Evolutionary conservation across 2,888 invertebrate species (phyloP).

Genomic region (Gymnosoma rotundatum): DNA sequence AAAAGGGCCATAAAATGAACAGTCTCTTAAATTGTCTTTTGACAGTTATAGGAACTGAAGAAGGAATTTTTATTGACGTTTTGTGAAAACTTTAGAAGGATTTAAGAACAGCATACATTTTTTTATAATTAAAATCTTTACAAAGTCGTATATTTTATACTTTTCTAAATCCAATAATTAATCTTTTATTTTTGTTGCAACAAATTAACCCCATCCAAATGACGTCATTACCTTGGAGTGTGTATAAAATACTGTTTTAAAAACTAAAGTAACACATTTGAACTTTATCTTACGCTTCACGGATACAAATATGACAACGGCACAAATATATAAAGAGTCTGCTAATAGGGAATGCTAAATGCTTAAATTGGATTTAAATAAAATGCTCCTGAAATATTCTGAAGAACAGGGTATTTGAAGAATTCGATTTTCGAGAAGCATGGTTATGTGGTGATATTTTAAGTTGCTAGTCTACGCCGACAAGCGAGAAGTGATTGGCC

Average conservation of each 20-base stretch:
- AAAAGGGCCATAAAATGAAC: conserved; percentile 45
- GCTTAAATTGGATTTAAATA: no score
- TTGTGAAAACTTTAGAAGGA: neutral
- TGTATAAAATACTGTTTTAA: conserved; percentile 28
- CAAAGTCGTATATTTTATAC: no score
- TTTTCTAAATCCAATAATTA: conserved; percentile 6
- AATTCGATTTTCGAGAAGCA: no score
- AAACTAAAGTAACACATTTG: conserved; percentile 15
- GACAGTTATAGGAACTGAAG: conserved; percentile 19
- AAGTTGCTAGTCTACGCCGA: no score
- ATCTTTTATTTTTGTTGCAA: conserved; percentile 19
- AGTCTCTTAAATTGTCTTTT: conserved; percentile 8
- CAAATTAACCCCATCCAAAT: conserved; percentile 14
- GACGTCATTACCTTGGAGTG: conserved; percentile 40
- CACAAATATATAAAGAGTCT: neutral
- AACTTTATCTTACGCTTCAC: conserved; percentile 22
- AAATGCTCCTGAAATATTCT: no score
- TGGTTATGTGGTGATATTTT: no score
- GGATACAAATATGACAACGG: conserved; percentile 14
- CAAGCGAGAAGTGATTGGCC: no score
- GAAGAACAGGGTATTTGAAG: no score
- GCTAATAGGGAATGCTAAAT: no score
- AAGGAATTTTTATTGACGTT: neutral
- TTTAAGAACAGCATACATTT: no score
- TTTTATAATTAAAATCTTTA: no score